Evolutionary conservation across 1,140 invertebrate species (phyloP).

Genomic region (Sesamia nonagrioides): DNA sequence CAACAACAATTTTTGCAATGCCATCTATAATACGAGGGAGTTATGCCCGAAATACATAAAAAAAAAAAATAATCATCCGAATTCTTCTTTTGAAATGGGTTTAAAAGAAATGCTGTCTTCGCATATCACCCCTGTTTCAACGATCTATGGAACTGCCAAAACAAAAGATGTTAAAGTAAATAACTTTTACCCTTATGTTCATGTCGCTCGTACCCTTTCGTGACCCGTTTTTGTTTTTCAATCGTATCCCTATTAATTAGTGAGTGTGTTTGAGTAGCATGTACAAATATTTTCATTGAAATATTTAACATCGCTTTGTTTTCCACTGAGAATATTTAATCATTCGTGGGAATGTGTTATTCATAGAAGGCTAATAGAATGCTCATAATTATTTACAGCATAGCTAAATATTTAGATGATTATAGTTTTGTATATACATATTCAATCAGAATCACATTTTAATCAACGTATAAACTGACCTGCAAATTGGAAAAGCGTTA

Average conservation of each 20-base stretch:
- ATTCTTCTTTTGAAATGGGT: too few relatives aligned
- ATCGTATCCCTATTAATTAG: constrained; percentile 36
- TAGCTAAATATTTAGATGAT: too few relatives aligned
- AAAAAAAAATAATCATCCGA: too few relatives aligned
- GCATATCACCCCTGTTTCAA: background rate
- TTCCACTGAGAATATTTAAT: constrained; percentile 1
- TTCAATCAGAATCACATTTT: too few relatives aligned
- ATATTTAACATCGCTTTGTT: background rate
- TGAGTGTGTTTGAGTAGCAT: constrained; percentile 20
- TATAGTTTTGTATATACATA: too few relatives aligned
- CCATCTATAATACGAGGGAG: background rate
- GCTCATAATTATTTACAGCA: background rate
- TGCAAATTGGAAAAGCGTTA: too few relatives aligned
- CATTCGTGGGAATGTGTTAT: background rate
- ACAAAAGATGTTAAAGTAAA: constrained; percentile 43
- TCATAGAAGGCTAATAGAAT: background rate
- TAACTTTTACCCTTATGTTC: constrained; percentile 25
- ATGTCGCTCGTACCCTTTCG: constrained; percentile 26
- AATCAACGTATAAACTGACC: too few relatives aligned
- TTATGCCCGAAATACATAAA: background rate
- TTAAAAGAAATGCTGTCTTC: background rate
- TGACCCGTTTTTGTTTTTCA: constrained; percentile 41
- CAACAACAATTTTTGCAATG: too few relatives aligned
- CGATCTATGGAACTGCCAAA: background rate
- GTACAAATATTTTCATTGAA: constrained; percentile 34